These are phyloP conservation scores for Scaptomyza tumidula DNA, from an alignment of 2,888 invertebrate species.

Conservation along the genomic window DNA sequence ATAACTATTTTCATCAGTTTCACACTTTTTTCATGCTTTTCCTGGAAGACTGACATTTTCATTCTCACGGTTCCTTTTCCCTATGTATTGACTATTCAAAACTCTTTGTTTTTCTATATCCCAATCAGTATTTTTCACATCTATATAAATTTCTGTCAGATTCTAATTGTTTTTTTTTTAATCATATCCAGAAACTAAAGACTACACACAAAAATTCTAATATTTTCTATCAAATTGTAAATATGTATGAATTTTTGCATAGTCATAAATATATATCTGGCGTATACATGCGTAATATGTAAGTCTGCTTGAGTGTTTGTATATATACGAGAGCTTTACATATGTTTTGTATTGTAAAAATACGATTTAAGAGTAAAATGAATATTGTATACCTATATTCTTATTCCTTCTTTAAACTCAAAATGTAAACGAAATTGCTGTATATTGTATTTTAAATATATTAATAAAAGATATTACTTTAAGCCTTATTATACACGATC, in stretches of 20 bases:
- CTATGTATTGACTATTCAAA: slow-evolving; percentile 12
- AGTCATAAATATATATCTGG: slow-evolving; percentile 60
- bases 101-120: slow-evolving; percentile 17
- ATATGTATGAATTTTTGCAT: slow-evolving; percentile 75
- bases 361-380: slow-evolving; percentile 36
- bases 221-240: slow-evolving; percentile 73
- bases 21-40: slow-evolving; percentile 17
- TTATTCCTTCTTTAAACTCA: slow-evolving; percentile 39
- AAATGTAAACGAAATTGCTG: slow-evolving; percentile 52
- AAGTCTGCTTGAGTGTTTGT: slow-evolving; percentile 68
- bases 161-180: slow-evolving; percentile 5
- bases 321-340: slow-evolving; percentile 54
- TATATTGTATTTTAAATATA: slow-evolving; percentile 62
- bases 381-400: slow-evolving; percentile 27
- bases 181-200: slow-evolving; percentile 40
- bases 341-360: slow-evolving; percentile 45
- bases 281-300: slow-evolving; percentile 48
- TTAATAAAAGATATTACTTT: slow-evolving; percentile 33
- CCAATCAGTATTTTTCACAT: slow-evolving; percentile 62
- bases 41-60: slow-evolving; percentile 62
- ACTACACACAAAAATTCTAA: slow-evolving; percentile 67
- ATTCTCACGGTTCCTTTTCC: slow-evolving; percentile 50
- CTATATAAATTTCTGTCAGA: slow-evolving; percentile 14
- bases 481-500: slow-evolving; percentile 64
- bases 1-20: slow-evolving; percentile 2